Evolutionary conservation across 2,888 invertebrate genomes (phyloP).

Genomic region (Enchytraeus crypticus): DNA sequence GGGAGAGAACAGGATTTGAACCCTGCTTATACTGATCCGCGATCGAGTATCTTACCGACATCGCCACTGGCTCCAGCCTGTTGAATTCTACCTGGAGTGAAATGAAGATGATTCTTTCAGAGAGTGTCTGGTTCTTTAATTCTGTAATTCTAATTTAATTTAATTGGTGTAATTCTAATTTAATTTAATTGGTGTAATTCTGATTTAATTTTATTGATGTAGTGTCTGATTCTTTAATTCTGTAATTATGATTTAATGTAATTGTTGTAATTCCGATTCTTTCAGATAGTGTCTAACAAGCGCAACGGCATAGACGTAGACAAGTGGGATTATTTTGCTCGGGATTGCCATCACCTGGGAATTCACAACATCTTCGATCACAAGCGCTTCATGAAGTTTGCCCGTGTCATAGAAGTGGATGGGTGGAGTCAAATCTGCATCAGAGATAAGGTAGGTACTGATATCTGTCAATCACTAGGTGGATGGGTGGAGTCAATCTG

Average conservation of each 20-base stretch:
- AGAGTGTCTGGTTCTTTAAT: no score
- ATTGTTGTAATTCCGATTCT: no score
- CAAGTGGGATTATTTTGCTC: slow-evolving; percentile 61
- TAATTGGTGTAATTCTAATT: background rate
- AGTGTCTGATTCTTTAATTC: background rate
- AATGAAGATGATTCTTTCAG: no score
- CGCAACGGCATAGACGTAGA: slow-evolving; percentile 59
- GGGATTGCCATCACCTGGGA: slow-evolving; percentile 55
- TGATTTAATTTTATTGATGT: background rate
- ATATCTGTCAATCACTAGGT: no score
- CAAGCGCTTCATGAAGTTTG: slow-evolving; percentile 48
- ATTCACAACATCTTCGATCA: slow-evolving; percentile 50
- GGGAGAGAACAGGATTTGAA: no score
- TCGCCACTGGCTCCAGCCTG: no score
- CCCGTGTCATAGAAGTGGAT: slow-evolving; percentile 22
- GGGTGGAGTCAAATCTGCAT: slow-evolving; percentile 21
- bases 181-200: background rate
- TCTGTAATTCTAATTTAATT: background rate
- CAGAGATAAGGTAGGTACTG: slow-evolving; percentile 22
- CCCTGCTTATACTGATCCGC: no score
- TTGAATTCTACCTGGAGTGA: no score
- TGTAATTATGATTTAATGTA: no score
- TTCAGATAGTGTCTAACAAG: slow-evolving; percentile 57
- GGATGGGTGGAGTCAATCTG: no score
- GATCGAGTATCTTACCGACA: no score